A percentile compares a stretch with the other conserved stretches of the same genome.
Evolutionary conservation across 2,797 vertebrate genomes (phyloP).

Genomic region (Malacoraja senta): DNA sequence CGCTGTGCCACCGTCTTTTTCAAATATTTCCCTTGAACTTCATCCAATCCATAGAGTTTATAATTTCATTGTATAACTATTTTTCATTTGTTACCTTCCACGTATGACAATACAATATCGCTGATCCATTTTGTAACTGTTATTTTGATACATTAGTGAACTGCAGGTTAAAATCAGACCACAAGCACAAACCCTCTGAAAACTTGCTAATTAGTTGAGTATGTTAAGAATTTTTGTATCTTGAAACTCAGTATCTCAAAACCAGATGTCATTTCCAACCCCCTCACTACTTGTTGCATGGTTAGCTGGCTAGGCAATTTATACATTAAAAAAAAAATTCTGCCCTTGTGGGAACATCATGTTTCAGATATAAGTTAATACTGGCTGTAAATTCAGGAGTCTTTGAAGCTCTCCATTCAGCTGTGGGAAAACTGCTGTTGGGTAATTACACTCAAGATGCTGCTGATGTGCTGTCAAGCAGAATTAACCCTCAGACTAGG

Average conservation of each 20-base stretch:
- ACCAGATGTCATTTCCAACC: conserved; percentile 48
- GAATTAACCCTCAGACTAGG: conserved; percentile 66
- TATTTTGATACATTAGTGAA: conserved; percentile 13
- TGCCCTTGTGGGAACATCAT: conserved; percentile 67
- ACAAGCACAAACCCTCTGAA: background rate
- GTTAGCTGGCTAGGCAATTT: conserved; percentile 62
- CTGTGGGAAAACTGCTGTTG: conserved; percentile 75
- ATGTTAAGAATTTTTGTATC: conserved; percentile 47
- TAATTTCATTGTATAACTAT: background rate
- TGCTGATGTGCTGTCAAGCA: conserved; percentile 70
- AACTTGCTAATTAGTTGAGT: conserved; percentile 41
- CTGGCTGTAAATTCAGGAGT: conserved; percentile 69
- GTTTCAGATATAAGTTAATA: conserved; percentile 73
- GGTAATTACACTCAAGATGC: conserved; percentile 70
- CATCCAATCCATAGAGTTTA: background rate
- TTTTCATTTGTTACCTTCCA: background rate
- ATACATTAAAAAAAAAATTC: conserved; percentile 58
- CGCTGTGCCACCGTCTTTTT: no score
- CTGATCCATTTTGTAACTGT: background rate
- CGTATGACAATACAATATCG: background rate
- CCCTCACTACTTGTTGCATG: conserved; percentile 53
- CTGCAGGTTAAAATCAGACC: background rate
- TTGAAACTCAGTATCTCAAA: conserved; percentile 51
- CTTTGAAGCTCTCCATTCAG: conserved; percentile 70
- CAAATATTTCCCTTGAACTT: background rate